Base-by-base conservation (phyloP, 2,888 invertebrate genomes). In the Acheta domesticus region DNA sequence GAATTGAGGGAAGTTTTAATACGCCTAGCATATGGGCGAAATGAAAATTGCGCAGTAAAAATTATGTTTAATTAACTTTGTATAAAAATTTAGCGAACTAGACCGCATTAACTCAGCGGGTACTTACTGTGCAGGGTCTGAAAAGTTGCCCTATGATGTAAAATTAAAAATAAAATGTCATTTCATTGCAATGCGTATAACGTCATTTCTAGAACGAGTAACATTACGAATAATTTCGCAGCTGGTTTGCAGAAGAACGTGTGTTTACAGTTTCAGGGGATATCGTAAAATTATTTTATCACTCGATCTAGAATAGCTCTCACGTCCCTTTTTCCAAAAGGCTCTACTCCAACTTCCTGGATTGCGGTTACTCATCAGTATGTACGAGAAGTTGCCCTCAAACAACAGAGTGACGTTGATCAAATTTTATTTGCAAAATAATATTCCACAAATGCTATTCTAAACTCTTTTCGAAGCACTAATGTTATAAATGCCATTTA, bases 1-100 rank as follows among this genome's bases (percentile, higher is more conserved):
- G 14, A 62, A 62, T 62, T 19, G 62, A 62, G 62, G 62, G 62
- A 62, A 62, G 62, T 62, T 62, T 62, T 62, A 62, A 62, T 62
- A 62, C 62, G 62, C 62, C n/a, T 19, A 62, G 16, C 62, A 62
- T 62, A 62, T n/a, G 62, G 62, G 62, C 62, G 16, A 62, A 62
- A 62, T 62, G 62, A 62, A 62, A 62, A 62, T 62, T 62, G 16
- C 62, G 14, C 62, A 1, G n/a, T 62, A 62, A 62, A 62, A 62
- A 62, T 62, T 62, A 62, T 62, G 62, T 62, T 62, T 62, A 62
- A 62, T 62, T 62, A 62, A 62, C 62, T 62, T n/a, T 62, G n/a
- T 62, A 62, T n/a, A 62, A 62, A 62, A 62, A 62, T 62, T 16
- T 62, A 62, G 62, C 62, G 62, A 19, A 62, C 62, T n/a, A 62